Evolutionary conservation across 1,140 invertebrate species (phyloP).

Genomic region (Asobara japonica): DNA sequence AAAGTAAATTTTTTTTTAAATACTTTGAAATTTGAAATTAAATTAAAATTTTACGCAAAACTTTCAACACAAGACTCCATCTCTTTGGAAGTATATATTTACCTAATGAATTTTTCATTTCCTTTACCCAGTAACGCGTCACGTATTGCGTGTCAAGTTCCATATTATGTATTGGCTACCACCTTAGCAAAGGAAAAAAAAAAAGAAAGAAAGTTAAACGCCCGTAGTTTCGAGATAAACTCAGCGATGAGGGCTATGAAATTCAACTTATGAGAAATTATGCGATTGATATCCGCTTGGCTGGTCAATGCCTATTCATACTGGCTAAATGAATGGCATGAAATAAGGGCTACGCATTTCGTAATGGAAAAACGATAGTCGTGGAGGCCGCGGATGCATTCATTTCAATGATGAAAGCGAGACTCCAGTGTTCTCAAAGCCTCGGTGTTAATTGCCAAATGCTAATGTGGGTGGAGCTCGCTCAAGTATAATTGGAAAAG

Average conservation of each 20-base stretch:
- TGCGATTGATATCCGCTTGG: background rate
- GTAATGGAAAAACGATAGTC: conserved; percentile 28
- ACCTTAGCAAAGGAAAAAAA: background rate
- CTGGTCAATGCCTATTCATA: background rate
- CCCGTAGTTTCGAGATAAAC: no score
- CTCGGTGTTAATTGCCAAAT: conserved; percentile 48
- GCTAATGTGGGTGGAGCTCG: conserved; percentile 47
- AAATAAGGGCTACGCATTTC: background rate
- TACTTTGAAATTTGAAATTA: no score
- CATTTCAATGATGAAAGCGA: background rate
- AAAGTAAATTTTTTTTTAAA: no score
- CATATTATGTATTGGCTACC: conserved; percentile 9
- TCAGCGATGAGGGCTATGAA: no score
- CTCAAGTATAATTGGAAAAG: conserved; percentile 29
- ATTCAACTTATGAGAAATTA: no score
- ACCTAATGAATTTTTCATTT: no score
- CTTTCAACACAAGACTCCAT: no score
- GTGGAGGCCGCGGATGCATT: conserved; percentile 19
- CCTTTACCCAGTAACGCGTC: conserved; percentile 46
- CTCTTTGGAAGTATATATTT: background rate
- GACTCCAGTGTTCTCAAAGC: conserved; percentile 17
- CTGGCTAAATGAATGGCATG: background rate
- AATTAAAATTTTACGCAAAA: no score
- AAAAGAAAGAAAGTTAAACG: background rate
- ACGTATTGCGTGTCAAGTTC: conserved; percentile 41